Base-by-base conservation (phyloP, 2,888 invertebrate species). In the Creontiades dilutus region DNA sequence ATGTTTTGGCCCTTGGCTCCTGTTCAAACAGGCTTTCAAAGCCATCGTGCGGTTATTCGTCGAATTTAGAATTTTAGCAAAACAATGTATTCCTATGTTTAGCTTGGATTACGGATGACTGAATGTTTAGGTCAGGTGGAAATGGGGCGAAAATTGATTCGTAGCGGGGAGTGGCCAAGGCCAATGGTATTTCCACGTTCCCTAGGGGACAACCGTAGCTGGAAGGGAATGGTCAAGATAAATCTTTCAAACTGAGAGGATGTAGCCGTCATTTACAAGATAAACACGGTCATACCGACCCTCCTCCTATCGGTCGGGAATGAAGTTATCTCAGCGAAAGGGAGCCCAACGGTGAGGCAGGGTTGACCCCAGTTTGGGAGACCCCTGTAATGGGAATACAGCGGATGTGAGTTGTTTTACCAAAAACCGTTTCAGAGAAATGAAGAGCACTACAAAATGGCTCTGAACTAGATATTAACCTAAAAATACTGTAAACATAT, bases 81-180 rank as follows among this genome's bases (percentile, higher is more conserved):
- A 57, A 57, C 57, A 57, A 57, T 57, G 57, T 57, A 16, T 57
- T n/a, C 57, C 19, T 57, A 16, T 57, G 57, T 57, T 14, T 4
- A n/a, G 12, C 46, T n/a, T 46, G 78, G 46, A 78, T 47, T 78
- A 78, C 46, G 78, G 78, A 78, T 78, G 78, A 16, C 46, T 78
- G 78, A 47, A 78, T 46, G 46, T 78, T 78, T 78, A 78, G 78
- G 78, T 46, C 78, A 78, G 78, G 37, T 37, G 78, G 78, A 78
- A 78, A 78, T 78, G 16, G 78, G 78, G 47, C 78, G 46, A 78
- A 78, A 78, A 78, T 78, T 78, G 78, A 78, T 78, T 78, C 78
- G 78, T n/a, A 78, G 16, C 78, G 78, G 78, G 78, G 37, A 78
- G n/a, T 47, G 78, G 37, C 47, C 78, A 78, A 46, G 37, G 78